These are phyloP conservation scores for Mongoloraphidia duomilia DNA, from an alignment of 2,888 invertebrate species.

Conservation along the genomic window DNA sequence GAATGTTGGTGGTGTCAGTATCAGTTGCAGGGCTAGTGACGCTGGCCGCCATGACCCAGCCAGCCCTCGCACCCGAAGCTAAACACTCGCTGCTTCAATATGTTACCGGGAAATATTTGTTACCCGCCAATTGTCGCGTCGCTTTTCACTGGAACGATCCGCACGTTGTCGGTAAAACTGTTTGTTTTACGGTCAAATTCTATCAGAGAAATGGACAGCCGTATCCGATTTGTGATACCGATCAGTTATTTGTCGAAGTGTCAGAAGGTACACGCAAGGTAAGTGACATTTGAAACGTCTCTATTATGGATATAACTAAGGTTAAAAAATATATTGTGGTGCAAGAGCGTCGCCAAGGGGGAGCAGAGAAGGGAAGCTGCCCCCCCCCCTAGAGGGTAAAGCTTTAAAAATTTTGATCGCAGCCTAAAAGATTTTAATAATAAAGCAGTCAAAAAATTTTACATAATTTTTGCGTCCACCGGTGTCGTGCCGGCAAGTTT, in stretches of 20 bases:
- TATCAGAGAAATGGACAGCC: slow-evolving; percentile 87
- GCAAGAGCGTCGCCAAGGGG: no score
- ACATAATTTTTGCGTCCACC: no score
- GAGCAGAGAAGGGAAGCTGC: no score
- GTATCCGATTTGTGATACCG: slow-evolving; percentile 87
- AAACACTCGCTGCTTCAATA: slow-evolving; percentile 80
- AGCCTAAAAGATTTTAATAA: no score
- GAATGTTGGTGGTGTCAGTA: slow-evolving; percentile 81
- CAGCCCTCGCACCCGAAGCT: slow-evolving; percentile 77
- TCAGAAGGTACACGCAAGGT: slow-evolving; percentile 72
- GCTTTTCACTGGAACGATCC: slow-evolving; percentile 88
- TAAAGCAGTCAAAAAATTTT: no score
- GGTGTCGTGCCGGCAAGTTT: no score
- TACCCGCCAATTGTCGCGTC: slow-evolving; percentile 73
- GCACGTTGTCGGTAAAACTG: slow-evolving; percentile 75
- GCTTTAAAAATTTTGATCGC: no score
- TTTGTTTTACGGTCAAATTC: slow-evolving; percentile 82
- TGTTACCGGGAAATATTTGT: slow-evolving; percentile 81
- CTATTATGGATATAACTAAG: no score
- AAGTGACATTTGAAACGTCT: slow-evolving; percentile 3
- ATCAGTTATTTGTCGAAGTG: slow-evolving; percentile 77
- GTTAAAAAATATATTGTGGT: no score
- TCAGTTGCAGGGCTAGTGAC: slow-evolving; percentile 81
- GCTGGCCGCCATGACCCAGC: slow-evolving; percentile 82
- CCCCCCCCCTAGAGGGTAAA: no score